A percentile compares a stretch with the other conserved stretches of the same genome.
Conservation (phyloP, 2,888 invertebrate genomes). For the Podotricha telesiphe region DNA sequence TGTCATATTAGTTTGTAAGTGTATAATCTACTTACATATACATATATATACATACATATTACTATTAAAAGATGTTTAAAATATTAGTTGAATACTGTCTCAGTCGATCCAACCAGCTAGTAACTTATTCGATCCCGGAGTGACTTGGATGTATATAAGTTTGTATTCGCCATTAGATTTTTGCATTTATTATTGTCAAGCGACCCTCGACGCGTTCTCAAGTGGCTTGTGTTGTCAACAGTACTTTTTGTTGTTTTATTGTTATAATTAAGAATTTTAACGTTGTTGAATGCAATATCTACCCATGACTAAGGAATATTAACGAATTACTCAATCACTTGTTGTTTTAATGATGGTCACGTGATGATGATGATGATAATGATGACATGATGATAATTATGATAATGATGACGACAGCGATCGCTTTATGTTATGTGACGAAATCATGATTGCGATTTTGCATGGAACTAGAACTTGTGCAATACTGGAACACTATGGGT, state of each 20-base stretch:
- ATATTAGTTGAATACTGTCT: constrained; percentile 76
- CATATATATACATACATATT: constrained; percentile 65
- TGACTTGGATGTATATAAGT: constrained; percentile 75
- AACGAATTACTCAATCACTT: constrained; percentile 31
- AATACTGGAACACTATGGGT: constrained; percentile 70
- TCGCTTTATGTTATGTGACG: constrained; percentile 38
- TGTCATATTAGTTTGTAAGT: constrained; percentile 82
- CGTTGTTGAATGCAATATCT: constrained; percentile 77
- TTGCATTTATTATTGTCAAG: constrained; percentile 74
- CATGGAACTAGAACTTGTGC: constrained; percentile 73
- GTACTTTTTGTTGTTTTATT: constrained; percentile 80
- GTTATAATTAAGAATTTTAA: constrained; percentile 83
- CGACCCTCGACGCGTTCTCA: constrained; percentile 68
- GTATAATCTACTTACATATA: constrained; percentile 80
- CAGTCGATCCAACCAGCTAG: constrained; percentile 56
- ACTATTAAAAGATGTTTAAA: constrained; percentile 74
- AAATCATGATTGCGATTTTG: constrained; percentile 58
- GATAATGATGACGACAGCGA: constrained; percentile 27
- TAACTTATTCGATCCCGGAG: constrained; percentile 50
- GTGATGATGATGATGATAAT: constrained; percentile 7
- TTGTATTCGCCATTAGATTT: constrained; percentile 72
- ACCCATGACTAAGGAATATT: constrained; percentile 53
- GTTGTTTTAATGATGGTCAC: constrained; percentile 14
- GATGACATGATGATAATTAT: constrained; percentile 21
- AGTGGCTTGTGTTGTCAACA: constrained; percentile 75